phyloP scores from a whole-genome alignment of 2,797 vertebrate genomes.

The Ambastaia sidthimunki region DNA sequence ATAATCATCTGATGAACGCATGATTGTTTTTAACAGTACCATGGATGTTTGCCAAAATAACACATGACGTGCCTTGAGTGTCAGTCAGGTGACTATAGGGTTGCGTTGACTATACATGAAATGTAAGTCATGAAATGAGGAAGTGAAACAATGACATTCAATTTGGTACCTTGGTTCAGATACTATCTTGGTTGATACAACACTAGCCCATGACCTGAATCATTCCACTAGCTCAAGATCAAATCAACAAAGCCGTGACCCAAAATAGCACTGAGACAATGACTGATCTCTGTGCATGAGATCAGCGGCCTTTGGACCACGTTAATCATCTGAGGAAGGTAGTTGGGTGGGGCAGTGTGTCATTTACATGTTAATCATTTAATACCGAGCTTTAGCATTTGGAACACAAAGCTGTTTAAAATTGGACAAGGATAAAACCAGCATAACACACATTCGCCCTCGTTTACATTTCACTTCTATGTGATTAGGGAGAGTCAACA shows the following conservation, averaged over 20 bases:
- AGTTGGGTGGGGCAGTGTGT: constrained; percentile 4
- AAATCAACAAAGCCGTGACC: constrained; percentile 33
- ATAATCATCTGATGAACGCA: not conserved
- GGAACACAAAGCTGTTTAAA: not conserved
- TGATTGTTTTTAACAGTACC: not conserved
- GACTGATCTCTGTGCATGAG: not conserved
- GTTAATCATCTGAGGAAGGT: constrained; percentile 4
- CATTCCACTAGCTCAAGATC: constrained; percentile 18
- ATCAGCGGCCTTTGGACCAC: constrained; percentile 45
- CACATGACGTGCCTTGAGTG: constrained; percentile 1
- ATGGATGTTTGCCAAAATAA: constrained; percentile 16
- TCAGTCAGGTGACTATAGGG: not conserved
- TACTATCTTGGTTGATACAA: not conserved
- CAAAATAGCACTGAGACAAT: constrained; percentile 19
- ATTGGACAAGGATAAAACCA: not conserved
- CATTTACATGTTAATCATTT: not conserved
- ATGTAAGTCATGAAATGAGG: constrained; percentile 4
- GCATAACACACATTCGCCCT: no score
- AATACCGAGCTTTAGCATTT: not conserved
- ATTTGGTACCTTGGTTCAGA: not conserved
- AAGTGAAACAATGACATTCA: not conserved
- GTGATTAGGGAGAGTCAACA: not conserved
- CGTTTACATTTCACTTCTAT: not conserved
- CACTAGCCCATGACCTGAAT: not conserved
- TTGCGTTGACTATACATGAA: not conserved